Evolutionary conservation across 2,797 vertebrate genomes (phyloP).

Genomic region (Cygnus olor): DNA sequence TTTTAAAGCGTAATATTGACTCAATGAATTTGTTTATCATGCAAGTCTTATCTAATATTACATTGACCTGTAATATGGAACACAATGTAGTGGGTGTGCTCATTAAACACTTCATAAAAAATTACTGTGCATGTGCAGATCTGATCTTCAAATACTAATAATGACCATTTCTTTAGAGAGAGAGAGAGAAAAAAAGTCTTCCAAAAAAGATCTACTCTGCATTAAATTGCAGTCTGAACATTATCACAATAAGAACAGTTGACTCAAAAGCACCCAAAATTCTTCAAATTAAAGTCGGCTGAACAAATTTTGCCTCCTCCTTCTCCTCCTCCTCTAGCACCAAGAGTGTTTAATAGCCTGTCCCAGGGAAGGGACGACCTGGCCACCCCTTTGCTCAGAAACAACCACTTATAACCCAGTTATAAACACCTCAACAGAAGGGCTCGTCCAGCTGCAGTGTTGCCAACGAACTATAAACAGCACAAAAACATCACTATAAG

Average conservation of each 20-base stretch:
- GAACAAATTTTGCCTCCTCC: slow-evolving; percentile 45
- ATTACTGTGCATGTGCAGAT: slow-evolving; percentile 78
- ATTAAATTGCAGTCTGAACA: slow-evolving; percentile 66
- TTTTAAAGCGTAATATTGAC: slow-evolving; percentile 74
- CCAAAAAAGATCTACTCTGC: slow-evolving; percentile 57
- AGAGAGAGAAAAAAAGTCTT: slow-evolving; percentile 17
- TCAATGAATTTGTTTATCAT: slow-evolving; percentile 77
- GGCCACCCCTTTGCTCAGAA: slow-evolving; percentile 47
- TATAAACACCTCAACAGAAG: slow-evolving; percentile 74
- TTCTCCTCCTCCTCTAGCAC: neutral
- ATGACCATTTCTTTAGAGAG: slow-evolving; percentile 32
- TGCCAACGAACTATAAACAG: slow-evolving; percentile 77
- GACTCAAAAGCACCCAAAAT: slow-evolving; percentile 68
- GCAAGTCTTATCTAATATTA: slow-evolving; percentile 77
- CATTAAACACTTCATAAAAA: slow-evolving; percentile 73
- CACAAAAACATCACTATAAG: slow-evolving; percentile 77
- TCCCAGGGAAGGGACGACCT: slow-evolving; percentile 40
- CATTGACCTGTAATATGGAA: slow-evolving; percentile 75
- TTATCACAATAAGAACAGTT: slow-evolving; percentile 66
- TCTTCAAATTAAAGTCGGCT: slow-evolving; percentile 51
- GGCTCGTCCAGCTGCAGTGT: slow-evolving; percentile 63
- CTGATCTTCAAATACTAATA: slow-evolving; percentile 75
- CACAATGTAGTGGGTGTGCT: slow-evolving; percentile 74
- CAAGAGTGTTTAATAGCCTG: slow-evolving; percentile 53
- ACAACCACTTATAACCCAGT: slow-evolving; percentile 59